Percentiles rank a stretch among this genome's conserved stretches.
These are phyloP conservation scores for Brotula barbata DNA, from an alignment of 2,797 vertebrate genomes.

Conservation along the genomic window DNA sequence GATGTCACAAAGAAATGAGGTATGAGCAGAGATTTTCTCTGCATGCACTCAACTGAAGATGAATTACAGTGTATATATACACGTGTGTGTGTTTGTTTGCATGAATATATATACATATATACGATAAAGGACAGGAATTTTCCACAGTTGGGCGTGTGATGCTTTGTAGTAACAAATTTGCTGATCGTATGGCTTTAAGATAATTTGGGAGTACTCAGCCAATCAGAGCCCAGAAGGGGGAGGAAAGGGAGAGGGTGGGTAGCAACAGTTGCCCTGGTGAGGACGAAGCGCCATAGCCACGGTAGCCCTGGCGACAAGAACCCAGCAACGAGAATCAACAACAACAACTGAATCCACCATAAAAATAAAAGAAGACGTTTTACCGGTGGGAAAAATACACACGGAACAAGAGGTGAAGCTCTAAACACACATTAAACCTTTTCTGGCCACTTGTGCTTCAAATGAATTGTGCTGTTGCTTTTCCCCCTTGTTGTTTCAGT, in stretches of 20 bases:
- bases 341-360: constrained; percentile 84
- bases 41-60: too few species aligned
- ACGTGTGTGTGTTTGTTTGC: neutral
- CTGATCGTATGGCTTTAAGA: constrained; percentile 66
- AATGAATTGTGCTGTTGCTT: constrained; percentile 66
- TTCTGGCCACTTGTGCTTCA: constrained; percentile 59
- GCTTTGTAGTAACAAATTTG: constrained; percentile 52
- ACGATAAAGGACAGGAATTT: constrained; percentile 34
- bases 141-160: constrained; percentile 58
- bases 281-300: constrained; percentile 99
- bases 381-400: constrained; percentile 74
- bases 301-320: constrained; percentile 99
- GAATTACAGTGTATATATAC: too few species aligned
- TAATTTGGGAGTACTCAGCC: constrained; percentile 60
- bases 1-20: neutral
- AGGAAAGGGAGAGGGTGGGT: constrained; percentile 86
- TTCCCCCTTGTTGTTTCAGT: constrained; percentile 73
- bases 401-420: constrained; percentile 79
- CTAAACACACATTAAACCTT: constrained; percentile 56
- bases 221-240: constrained; percentile 75
- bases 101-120: too few species aligned
- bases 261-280: constrained; percentile 99
- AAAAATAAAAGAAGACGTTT: constrained; percentile 76
- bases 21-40: too few species aligned
- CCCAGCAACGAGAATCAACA: constrained; percentile 95